A percentile compares a stretch with the other conserved stretches of the same genome.
Conservation (phyloP, 2,888 invertebrate species). For the Coelinius sp. region DNA sequence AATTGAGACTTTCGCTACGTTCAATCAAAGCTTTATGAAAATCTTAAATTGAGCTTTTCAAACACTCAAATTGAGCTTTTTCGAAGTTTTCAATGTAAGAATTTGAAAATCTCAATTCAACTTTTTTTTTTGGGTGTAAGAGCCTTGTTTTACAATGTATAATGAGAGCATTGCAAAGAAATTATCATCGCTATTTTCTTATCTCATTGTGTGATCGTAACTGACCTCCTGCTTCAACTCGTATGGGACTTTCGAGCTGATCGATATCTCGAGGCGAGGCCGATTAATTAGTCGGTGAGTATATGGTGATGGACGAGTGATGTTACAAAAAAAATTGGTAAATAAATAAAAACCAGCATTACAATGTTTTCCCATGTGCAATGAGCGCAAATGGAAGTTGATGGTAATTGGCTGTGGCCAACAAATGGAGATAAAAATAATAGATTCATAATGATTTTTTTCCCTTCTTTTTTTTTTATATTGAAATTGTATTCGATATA, state of each 20-base stretch:
- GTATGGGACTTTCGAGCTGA: conserved; percentile 25
- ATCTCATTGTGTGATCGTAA: conserved; percentile 24
- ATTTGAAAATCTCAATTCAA: no score
- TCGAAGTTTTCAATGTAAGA: no score
- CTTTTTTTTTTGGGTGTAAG: no score
- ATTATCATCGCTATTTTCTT: conserved; percentile 40
- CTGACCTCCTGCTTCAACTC: conserved; percentile 3
- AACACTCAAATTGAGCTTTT: no score
- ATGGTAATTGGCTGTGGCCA: conserved; percentile 4
- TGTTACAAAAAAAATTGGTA: conserved; percentile 1
- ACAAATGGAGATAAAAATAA: neutral
- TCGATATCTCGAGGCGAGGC: conserved; percentile 44
- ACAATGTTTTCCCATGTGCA: conserved; percentile 21
- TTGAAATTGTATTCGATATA: neutral
- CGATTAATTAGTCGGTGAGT: conserved; percentile 49
- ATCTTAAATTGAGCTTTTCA: no score
- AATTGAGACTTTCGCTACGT: no score
- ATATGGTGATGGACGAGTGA: conserved; percentile 25
- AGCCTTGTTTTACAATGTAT: conserved; percentile 22
- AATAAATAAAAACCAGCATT: neutral
- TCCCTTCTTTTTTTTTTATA: no score
- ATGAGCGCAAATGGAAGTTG: conserved; percentile 24
- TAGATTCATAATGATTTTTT: no score
- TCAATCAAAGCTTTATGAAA: no score
- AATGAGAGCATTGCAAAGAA: conserved; percentile 37